Evolutionary conservation across 2,888 invertebrate genomes (phyloP).

Genomic region (Criorhina ranunculi): DNA sequence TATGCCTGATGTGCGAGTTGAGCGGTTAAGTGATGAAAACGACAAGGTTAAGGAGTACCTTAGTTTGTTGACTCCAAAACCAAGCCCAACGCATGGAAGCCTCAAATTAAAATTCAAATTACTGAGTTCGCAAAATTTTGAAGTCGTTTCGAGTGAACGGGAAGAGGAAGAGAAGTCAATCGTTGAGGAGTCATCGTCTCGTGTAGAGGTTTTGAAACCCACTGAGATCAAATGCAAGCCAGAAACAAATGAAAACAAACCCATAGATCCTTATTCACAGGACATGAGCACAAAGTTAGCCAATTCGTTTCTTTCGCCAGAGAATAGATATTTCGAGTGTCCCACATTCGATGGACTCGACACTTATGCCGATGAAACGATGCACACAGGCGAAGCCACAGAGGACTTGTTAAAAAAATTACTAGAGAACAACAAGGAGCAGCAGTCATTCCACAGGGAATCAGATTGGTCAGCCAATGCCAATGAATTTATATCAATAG

Average conservation of each 20-base stretch:
- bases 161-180: conserved; percentile 26
- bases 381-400: conserved; percentile 73
- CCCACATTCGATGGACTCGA: conserved; percentile 78
- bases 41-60: conserved; percentile 71
- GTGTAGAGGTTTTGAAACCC: conserved; percentile 73
- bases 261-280: conserved; percentile 61
- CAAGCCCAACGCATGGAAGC: conserved; percentile 61
- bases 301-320: conserved; percentile 58
- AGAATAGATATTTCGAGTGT: conserved; percentile 78
- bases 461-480: conserved; percentile 76
- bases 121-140: conserved; percentile 76
- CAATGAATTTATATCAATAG: conserved; percentile 88
- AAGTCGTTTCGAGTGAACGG: conserved; percentile 73
- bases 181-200: conserved; percentile 10
- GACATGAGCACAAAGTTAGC: conserved; percentile 66
- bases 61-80: conserved; percentile 28
- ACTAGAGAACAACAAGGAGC: conserved; percentile 82
- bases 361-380: conserved; percentile 76
- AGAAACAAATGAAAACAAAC: conserved; percentile 28
- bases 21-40: conserved; percentile 73
- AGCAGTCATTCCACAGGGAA: conserved; percentile 61
- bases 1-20: conserved; percentile 76
- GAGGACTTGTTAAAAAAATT: conserved; percentile 77
- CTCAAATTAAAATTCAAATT: conserved; percentile 78
- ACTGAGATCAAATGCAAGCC: conserved; percentile 77